Evolutionary conservation across 2,113 vertebrate species (phyloP).

Genomic region (Lonchura striata): DNA sequence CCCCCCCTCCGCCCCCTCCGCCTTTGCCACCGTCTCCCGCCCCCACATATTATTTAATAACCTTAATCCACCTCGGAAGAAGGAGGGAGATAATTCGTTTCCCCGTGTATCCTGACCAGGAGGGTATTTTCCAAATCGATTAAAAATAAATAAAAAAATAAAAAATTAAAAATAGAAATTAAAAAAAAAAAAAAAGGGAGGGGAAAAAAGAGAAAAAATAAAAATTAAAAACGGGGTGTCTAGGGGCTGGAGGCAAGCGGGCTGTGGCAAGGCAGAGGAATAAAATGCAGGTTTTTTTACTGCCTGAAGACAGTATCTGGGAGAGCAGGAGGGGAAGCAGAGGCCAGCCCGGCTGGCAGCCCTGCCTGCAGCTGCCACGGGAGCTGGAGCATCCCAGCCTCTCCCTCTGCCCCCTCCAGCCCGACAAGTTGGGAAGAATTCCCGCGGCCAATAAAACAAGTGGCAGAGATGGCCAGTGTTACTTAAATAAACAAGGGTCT

Average conservation of each 20-base stretch:
- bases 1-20: background rate
- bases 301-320: background rate
- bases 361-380: too few species aligned
- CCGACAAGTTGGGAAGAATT: conserved; percentile 60
- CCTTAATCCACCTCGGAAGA: conserved; percentile 56
- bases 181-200: fast-evolving
- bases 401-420: conserved; percentile 21
- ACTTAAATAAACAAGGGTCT: conserved; percentile 81
- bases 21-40: conserved; percentile 19
- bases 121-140: conserved; percentile 39
- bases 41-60: conserved; percentile 59
- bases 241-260: background rate
- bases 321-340: background rate
- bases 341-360: background rate
- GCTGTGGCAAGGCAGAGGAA: background rate
- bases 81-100: conserved; percentile 49
- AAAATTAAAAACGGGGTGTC: too few species aligned
- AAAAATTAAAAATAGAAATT: too few species aligned
- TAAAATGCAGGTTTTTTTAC: background rate
- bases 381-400: background rate
- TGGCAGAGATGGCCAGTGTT: conserved; percentile 75
- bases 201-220: fast-evolving
- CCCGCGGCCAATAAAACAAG: conserved; percentile 68
- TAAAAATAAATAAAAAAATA: background rate
- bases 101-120: conserved; percentile 1